Evolutionary conservation across 1,140 invertebrate genomes (phyloP), one percentile per base, ranked within the genome.

Genomic region (Camponotus floridanus): DNA sequence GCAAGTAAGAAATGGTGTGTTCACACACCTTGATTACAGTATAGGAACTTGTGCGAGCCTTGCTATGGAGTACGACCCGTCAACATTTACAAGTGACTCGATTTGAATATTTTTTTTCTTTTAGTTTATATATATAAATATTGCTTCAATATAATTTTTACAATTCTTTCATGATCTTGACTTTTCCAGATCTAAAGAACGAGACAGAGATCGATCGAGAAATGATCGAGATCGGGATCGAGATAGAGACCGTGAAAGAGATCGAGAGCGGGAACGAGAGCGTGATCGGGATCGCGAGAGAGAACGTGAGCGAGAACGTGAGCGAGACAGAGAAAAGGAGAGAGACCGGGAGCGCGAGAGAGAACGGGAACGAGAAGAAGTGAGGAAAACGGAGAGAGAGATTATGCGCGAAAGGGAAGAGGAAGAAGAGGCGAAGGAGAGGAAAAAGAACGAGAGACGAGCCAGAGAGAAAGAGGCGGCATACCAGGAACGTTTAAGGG

Each of bases 381-480:
- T 95, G 51, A 91, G 94, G 45, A 97, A 97, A 88, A 96, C 95
- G 7, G 95, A 96, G 57, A 95, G 96, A 13, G 97, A 97, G 83
- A 94, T 96, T 78, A 95, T 97, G 33, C 95, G 97, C 68, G 98
- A 98, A 93, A 97, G 98, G 93, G 98, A 98, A 94, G 96, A 98
- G 88, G 98, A 99, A 94, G 98, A 99, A 94, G 98, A 99, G 93
- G 96, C 97, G 3, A 97, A 98, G 79, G 98, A 99, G 92, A 97
- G 98, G 92, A 98, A 98, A 92, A 97, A 98, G 91, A 95, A 97
- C 26, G 98, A 99, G 92, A 97, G 98, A 94, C 97, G 98, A 95
- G 97, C 98, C 0, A 94, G 98, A 31, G 98, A 99, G 93, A 99
- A 99, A 94, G 98, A 99, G 95, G 97, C 97, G 15, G 97, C 98